These are phyloP conservation scores for Rousettus leschenaultii DNA, from an alignment of 2,113 vertebrate genomes.

Conservation along the genomic window DNA sequence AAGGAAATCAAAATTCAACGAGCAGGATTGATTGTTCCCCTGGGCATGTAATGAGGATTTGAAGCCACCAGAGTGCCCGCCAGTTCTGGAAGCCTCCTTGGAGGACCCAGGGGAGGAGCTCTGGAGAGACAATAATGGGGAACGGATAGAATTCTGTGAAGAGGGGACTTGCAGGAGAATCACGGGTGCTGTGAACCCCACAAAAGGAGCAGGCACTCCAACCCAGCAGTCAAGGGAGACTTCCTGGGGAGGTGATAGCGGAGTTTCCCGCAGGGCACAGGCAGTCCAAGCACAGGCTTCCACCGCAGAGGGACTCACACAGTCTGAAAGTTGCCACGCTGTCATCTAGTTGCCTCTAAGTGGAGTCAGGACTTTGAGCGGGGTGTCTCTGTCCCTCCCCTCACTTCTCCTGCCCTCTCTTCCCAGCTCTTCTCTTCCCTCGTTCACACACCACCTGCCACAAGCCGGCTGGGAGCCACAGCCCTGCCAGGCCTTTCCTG, in stretches of 20 bases:
- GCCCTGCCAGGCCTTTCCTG: neutral
- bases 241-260: neutral
- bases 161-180: neutral
- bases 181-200: neutral
- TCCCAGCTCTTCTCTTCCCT: too few species aligned
- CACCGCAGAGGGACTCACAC: neutral
- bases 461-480: neutral
- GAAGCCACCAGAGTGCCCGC: neutral
- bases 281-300: neutral
- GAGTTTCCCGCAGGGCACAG: neutral
- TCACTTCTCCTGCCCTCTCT: too few species aligned
- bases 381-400: neutral
- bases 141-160: neutral
- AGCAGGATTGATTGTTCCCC: neutral
- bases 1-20: neutral
- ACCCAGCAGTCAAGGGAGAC: neutral
- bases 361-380: neutral
- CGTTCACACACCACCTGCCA: rapidly evolving
- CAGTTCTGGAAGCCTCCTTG: too few species aligned
- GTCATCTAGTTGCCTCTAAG: neutral
- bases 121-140: neutral
- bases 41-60: neutral
- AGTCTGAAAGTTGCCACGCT: neutral
- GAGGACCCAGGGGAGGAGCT: neutral
- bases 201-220: neutral